Evolutionary conservation across 2,113 vertebrate genomes (phyloP).

Genomic region (Anoura caudifer): DNA sequence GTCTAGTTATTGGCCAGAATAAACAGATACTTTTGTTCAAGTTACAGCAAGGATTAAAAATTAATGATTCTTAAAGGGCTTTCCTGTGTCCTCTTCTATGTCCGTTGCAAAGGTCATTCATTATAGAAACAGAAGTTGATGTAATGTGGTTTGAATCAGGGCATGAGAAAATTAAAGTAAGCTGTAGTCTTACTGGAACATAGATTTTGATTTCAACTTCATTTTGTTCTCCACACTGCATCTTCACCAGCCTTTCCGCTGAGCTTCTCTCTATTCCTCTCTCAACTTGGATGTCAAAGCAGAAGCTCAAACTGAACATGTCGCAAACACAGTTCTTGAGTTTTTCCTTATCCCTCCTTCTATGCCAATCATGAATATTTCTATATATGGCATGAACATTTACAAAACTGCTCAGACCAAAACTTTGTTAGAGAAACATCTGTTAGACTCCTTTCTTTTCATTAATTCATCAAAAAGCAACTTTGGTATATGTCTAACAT

Average conservation of each 20-base stretch:
- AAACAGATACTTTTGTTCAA: not conserved
- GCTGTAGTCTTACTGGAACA: not conserved
- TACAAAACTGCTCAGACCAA: not conserved
- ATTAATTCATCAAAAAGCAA: not conserved
- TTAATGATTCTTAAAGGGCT: not conserved
- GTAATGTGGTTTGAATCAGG: constrained; percentile 22
- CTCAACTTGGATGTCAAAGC: not conserved
- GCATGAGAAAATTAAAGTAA: not conserved
- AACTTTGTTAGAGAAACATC: not conserved
- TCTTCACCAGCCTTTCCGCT: not conserved
- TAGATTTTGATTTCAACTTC: not conserved
- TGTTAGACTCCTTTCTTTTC: not conserved
- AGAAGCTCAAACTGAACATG: not conserved
- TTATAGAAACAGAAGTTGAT: not conserved
- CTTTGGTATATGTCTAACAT: not conserved
- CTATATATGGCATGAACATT: not conserved
- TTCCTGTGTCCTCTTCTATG: not conserved
- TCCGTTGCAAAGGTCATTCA: not conserved
- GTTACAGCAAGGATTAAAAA: not conserved
- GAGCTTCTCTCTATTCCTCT: not conserved
- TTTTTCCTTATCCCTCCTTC: not conserved
- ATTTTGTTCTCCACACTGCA: not conserved
- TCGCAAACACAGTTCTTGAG: not conserved
- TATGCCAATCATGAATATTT: not conserved
- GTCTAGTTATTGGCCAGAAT: not conserved